These are phyloP conservation scores for Hypomecis punctinalis DNA, from an alignment of 2,888 invertebrate genomes.

Conservation along the genomic window DNA sequence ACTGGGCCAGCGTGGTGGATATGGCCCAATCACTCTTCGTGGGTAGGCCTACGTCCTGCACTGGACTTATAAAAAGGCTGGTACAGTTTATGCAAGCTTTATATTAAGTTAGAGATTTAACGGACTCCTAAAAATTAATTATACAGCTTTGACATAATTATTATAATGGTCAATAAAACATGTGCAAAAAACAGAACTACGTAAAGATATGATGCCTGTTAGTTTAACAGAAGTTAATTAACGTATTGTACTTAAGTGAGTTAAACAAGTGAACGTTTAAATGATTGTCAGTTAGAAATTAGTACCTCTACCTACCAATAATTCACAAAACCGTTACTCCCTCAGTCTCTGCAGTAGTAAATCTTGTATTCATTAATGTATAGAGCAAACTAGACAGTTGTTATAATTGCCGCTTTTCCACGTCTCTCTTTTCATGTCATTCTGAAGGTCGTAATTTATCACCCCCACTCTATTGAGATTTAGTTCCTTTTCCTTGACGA, in stretches of 20 bases:
- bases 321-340: neutral
- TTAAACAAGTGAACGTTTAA: neutral
- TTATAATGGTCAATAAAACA: too few species aligned
- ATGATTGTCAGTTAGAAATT: neutral
- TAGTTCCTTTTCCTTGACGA: neutral
- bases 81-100: too few species aligned
- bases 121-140: too few species aligned
- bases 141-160: too few species aligned
- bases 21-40: too few species aligned
- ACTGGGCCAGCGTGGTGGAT: too few species aligned
- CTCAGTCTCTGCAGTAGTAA: neutral
- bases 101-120: too few species aligned
- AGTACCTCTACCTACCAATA: too few species aligned
- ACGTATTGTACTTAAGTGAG: neutral
- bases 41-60: too few species aligned
- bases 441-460: neutral
- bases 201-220: neutral
- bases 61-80: too few species aligned
- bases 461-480: neutral
- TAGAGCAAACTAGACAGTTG: conserved; percentile 2
- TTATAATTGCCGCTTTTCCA: conserved; percentile 2
- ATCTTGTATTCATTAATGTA: neutral
- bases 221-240: neutral
- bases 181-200: too few species aligned
- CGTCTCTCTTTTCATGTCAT: neutral